Evolutionary conservation across 2,888 invertebrate species (phyloP), one percentile per base, ranked within the genome.

Genomic region (Taenaris catops): DNA sequence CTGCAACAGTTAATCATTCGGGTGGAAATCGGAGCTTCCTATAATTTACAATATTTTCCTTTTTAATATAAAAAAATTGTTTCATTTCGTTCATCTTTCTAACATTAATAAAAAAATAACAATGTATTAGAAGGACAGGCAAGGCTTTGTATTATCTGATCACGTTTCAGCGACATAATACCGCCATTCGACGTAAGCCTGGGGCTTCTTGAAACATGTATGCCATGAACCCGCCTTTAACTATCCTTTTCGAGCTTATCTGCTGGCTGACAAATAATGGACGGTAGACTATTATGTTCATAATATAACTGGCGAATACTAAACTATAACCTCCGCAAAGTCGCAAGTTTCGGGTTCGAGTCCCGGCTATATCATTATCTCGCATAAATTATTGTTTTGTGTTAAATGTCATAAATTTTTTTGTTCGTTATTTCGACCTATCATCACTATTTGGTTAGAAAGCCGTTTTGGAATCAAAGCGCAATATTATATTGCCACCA

Each of bases 151-250:
- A 16, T 23, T 12, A 34, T 25, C 26, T 17, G 29, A 27, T 29
- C 35, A 28, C 33, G 32, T 38, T 24, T 23, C 25, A 19, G 11
- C 19, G 8, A 27, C 34, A 31, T 41, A 38, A 41, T 38, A 38
- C 14, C 12, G 12, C 19, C 12, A 36, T 42, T 28, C 29, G 27
- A 27, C 28, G 23, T 42, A 42, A 42, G 34, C 42, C 33, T 31
- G 25, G 20, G 34, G 38, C 23, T 34, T 38, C 34, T 23, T 32
- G 28, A 17, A 26, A 31, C 38, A 38, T 34, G 23, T 16, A 31
- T 31, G 23, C 31, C 21, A 14, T 23, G 31, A 31, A 21, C 16
- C 29, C 16, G 29, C 31, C 39, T 23, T 31, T 25, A 37, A 32
- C 26, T 21, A 28, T 33, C 33, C 18, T 28, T 34, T 41, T 24